A percentile compares a stretch with the other conserved stretches of the same genome.
Evolutionary conservation across 1,140 invertebrate species (phyloP).

Genomic region (Homarus americanus): DNA sequence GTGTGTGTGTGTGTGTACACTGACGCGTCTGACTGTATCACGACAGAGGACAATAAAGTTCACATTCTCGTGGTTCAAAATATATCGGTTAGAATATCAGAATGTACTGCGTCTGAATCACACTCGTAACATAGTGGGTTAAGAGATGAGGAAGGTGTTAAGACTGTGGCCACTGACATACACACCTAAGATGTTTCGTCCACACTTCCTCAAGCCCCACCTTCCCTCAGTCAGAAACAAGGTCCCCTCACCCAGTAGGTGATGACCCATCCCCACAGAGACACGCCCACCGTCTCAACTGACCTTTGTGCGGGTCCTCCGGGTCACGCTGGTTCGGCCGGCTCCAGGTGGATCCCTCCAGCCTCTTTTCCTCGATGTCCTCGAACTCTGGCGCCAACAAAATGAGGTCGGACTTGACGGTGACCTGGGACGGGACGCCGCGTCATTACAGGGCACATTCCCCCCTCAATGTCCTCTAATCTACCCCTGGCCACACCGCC

Average conservation of each 20-base stretch:
- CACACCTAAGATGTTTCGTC: no score
- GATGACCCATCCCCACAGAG: not conserved
- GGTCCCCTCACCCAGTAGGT: not conserved
- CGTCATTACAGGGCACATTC: constrained; percentile 40
- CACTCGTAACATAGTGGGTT: no score
- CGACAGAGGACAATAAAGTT: no score
- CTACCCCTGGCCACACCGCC: constrained; percentile 1
- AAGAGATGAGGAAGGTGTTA: no score
- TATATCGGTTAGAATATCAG: no score
- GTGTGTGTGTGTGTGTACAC: no score
- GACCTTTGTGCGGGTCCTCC: constrained; percentile 28
- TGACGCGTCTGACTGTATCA: no score
- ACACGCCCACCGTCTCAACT: not conserved
- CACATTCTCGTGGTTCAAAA: no score
- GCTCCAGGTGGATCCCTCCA: constrained; percentile 6
- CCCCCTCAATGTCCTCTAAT: not conserved
- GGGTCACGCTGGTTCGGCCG: constrained; percentile 18
- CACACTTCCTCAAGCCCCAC: no score
- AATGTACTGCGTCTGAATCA: no score
- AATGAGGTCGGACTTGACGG: constrained; percentile 43
- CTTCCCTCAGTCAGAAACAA: no score
- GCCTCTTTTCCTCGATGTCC: constrained; percentile 29
- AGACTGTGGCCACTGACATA: no score
- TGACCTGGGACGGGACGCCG: constrained; percentile 42
- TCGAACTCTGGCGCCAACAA: constrained; percentile 43